Base-by-base conservation (phyloP, 2,888 invertebrate species). In the Seira sanloemensis region DNA sequence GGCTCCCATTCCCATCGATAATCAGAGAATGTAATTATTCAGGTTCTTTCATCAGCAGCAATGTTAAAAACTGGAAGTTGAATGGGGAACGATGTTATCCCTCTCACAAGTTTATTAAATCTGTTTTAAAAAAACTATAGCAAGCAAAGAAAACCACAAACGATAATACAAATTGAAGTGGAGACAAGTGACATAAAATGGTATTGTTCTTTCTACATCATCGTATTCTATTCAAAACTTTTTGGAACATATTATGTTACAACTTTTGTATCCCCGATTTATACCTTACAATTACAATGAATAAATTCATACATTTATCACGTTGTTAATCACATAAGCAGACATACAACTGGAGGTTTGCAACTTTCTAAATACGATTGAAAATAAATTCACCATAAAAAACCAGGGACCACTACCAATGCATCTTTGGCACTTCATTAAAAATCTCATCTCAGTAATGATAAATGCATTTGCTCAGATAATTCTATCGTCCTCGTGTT, bases 231-330 rank as follows among this genome's bases (percentile, higher is more conserved):
- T 81, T 81, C 54, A 75, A 16, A 62, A 81, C 50, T 62, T 46
- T 27, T 26, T 18, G 65, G 62, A 78, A 71, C 26, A 68, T 24
- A 80, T 67, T n/a, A 27, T 68, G 75, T 81, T 75, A 81, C 75
- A 75, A 81, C 67, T 81, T 81, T 81, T 81, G 80, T 81, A 81
- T 74, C 80, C 74, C 80, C 68, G 69, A 81, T 81, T 81, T 77
- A 62, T 82, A 77, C 76, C 82, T 82, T 58, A 58, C 12, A 37
- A 37, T 58, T 37, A 37, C 37, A 37, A 37, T n/a, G n/a, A n/a
- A n/a, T 46, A 46, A 16, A 9, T 46, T 46, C 50, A 37, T 37
- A 37, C 4, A 37, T 37, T 7, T 37, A 37, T 37, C 37, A 37
- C n/a, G 12, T 37, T 37, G 37, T 37, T 37, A 37, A 37, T 37